These are phyloP conservation scores for Pitangus sulphuratus DNA, from an alignment of 2,797 vertebrate genomes.

Conservation along the genomic window DNA sequence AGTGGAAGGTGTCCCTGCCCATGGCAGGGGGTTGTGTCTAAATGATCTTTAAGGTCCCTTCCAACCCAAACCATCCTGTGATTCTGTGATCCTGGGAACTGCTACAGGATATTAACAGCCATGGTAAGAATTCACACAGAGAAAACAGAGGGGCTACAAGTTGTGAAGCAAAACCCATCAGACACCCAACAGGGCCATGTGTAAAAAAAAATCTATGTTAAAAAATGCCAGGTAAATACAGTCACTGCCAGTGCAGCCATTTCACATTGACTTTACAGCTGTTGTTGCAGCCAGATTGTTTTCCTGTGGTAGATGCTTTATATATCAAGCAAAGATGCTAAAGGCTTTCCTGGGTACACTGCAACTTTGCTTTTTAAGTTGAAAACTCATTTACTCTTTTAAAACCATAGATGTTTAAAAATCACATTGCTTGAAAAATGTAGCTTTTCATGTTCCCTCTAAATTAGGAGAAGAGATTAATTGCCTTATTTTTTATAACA, in stretches of 20 bases:
- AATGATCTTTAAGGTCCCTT: neutral
- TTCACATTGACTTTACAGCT: neutral
- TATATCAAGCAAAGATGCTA: neutral
- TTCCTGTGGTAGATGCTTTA: neutral
- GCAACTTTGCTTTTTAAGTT: neutral
- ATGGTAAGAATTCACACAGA: neutral
- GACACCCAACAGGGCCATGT: neutral
- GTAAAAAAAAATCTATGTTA: neutral
- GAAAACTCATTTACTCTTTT: neutral
- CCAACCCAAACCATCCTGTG: neutral
- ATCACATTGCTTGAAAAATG: neutral
- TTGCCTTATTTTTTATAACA: neutral
- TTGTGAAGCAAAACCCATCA: neutral
- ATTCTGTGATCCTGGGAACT: neutral
- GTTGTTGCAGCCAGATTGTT: neutral
- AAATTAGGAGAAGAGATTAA: neutral
- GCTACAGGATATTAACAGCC: neutral
- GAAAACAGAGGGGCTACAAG: rapidly evolving
- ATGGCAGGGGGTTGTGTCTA: neutral
- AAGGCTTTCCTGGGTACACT: neutral
- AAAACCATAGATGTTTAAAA: neutral
- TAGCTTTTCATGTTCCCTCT: neutral
- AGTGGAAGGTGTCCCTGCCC: neutral
- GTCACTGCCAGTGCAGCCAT: neutral
- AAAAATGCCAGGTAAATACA: neutral